These are phyloP conservation scores for Eubasilissa regina DNA, from an alignment of 1,140 invertebrate genomes.

Conservation along the genomic window DNA sequence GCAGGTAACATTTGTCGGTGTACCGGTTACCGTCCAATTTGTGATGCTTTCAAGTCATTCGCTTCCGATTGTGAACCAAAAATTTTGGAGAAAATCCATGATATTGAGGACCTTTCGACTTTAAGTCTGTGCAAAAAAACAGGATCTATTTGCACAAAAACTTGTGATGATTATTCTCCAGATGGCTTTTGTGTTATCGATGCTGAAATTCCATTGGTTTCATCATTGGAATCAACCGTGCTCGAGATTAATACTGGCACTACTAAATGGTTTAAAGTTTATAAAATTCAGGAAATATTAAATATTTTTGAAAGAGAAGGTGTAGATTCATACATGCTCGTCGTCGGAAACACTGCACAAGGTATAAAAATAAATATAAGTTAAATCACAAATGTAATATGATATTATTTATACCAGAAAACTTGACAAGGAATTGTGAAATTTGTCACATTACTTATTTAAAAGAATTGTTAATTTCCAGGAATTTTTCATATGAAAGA, in stretches of 20 bases:
- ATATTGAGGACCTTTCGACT: slow-evolving; percentile 74
- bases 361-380: slow-evolving; percentile 67
- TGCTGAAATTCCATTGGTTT: slow-evolving; percentile 3
- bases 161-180: slow-evolving; percentile 47
- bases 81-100: slow-evolving; percentile 70
- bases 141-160: slow-evolving; percentile 41
- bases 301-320: slow-evolving; percentile 71
- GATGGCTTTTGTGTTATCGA: slow-evolving; percentile 44
- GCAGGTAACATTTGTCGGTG: slow-evolving; percentile 90
- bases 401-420: slow-evolving; percentile 7
- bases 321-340: slow-evolving; percentile 71
- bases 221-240: neutral
- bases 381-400: neutral
- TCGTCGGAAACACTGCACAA: slow-evolving; percentile 80
- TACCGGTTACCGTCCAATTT: slow-evolving; percentile 89
- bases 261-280: slow-evolving; percentile 72
- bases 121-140: slow-evolving; percentile 49
- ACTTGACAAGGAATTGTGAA: neutral
- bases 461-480: neutral
- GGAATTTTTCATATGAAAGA: neutral
- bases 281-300: slow-evolving; percentile 65
- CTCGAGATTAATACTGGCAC: slow-evolving; percentile 5
- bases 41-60: slow-evolving; percentile 87
- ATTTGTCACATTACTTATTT: neutral
- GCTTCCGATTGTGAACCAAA: slow-evolving; percentile 74